Evolutionary conservation across 2,888 invertebrate genomes (phyloP), one percentile per base, ranked within the genome.

Genomic region (Phaedon cochleariae): DNA sequence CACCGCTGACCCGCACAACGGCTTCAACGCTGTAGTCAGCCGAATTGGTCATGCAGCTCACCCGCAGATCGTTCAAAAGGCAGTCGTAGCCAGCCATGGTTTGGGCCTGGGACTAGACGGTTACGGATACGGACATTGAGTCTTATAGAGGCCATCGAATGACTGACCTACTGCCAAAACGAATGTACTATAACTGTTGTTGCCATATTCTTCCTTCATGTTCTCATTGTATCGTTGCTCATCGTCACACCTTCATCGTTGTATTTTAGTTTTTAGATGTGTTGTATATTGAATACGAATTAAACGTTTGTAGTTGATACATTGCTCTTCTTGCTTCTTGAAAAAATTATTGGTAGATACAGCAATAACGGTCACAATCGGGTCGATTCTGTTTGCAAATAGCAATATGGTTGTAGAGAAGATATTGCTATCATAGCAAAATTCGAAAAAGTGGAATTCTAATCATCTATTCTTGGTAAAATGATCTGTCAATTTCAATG

Each of bases 1-100:
- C 83, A 79, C 79, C n/a, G 88, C 87, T 76, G 89, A 89, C 46
- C 88, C 88, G 71, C 86, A 88, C 72, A 78, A 63, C 80, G 89
- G 89, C 66, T 89, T 89, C 80, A 88, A 88, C 80, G 89, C 89
- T 64, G 84, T 87, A 72, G 87, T 87, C 58, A 86, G 85, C 72
- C 86, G 87, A 71, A 84, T 86, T 21, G 78, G 78, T 0, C 76
- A 78, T 54, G 77, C 77, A 20, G 72, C 67, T 1, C 77, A 78
- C 67, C 77, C 77, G 12, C 69, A 71, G 54, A 59, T 70, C 15
- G 59, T 67, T 22, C 55, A 59, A 0, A 61, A 63, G 52, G 46
- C 51, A 9, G 62, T 67, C 15, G 62, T 68, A 29, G 63, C 57
- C 9, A 22, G 48, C 5, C 46, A 48, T 34, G 61, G 61, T n/a